Evolutionary conservation across 2,888 invertebrate genomes (phyloP).

Genomic region (Hyalella azteca): DNA sequence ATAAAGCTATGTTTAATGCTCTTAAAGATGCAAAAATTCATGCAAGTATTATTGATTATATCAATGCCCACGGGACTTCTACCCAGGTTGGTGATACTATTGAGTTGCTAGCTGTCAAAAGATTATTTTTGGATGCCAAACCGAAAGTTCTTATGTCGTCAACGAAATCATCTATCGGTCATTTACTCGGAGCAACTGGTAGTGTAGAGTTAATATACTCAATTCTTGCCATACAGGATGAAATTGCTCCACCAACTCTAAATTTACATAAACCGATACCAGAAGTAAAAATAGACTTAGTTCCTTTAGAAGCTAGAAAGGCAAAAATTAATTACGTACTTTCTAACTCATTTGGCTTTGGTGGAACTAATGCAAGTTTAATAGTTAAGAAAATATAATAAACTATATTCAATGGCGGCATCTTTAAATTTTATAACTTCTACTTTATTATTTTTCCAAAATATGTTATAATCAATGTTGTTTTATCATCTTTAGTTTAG

Average conservation of each 20-base stretch:
- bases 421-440: no score
- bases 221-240: not conserved
- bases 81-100: conserved; percentile 91
- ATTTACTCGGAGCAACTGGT: conserved; percentile 6
- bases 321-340: not conserved
- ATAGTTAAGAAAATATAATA: not conserved
- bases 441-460: no score
- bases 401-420: no score
- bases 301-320: not conserved
- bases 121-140: not conserved
- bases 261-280: not conserved
- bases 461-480: no score
- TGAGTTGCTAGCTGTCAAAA: conserved; percentile 71
- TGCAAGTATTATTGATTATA: conserved; percentile 70
- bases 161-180: not conserved
- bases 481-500: no score
- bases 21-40: conserved; percentile 19
- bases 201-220: not conserved
- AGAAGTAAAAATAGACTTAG: not conserved
- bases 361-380: not conserved
- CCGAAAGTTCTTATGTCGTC: not conserved
- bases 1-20: conserved; percentile 74
- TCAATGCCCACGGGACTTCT: conserved; percentile 98
- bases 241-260: not conserved
- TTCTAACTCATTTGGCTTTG: not conserved